A percentile compares a stretch with the other conserved stretches of the same genome.
Conservation (phyloP, 2,888 invertebrate genomes). For the Enchytraeus crypticus region DNA sequence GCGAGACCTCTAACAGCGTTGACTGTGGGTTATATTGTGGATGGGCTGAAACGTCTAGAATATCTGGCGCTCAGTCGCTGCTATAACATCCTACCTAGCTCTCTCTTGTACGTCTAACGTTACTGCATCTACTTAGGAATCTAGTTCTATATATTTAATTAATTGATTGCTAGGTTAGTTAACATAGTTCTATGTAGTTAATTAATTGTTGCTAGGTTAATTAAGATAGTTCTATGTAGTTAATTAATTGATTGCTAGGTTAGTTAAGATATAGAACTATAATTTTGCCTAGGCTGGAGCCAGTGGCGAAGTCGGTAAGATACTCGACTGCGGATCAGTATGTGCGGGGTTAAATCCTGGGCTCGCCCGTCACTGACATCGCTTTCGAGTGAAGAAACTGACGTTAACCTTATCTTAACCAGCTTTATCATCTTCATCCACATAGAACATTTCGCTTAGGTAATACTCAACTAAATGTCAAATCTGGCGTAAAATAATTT, state of each 20-base stretch:
- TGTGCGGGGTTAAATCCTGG: too few species aligned
- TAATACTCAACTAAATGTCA: too few species aligned
- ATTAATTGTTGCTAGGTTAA: not conserved
- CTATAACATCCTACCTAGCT: slow-evolving; percentile 63
- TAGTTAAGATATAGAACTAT: too few species aligned
- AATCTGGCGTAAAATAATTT: too few species aligned
- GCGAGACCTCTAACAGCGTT: slow-evolving; percentile 63
- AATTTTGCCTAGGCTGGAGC: too few species aligned
- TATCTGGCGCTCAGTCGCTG: slow-evolving; percentile 60
- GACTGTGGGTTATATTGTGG: slow-evolving; percentile 56
- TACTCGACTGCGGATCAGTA: too few species aligned
- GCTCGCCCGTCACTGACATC: too few species aligned
- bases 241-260: not conserved
- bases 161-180: not conserved
- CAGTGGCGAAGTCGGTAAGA: too few species aligned
- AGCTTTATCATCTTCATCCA: too few species aligned
- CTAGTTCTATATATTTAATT: not conserved
- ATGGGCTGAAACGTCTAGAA: slow-evolving; percentile 54
- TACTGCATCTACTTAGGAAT: not conserved
- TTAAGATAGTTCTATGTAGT: not conserved
- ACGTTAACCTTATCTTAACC: too few species aligned
- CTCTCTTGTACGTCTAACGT: slow-evolving; percentile 60
- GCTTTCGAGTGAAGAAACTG: too few species aligned
- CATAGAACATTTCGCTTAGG: too few species aligned
- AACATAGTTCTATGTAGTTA: not conserved